phyloP scores from a whole-genome alignment of 92 coral and sea anemone genomes.

The Palythoa caribaeorum region DNA sequence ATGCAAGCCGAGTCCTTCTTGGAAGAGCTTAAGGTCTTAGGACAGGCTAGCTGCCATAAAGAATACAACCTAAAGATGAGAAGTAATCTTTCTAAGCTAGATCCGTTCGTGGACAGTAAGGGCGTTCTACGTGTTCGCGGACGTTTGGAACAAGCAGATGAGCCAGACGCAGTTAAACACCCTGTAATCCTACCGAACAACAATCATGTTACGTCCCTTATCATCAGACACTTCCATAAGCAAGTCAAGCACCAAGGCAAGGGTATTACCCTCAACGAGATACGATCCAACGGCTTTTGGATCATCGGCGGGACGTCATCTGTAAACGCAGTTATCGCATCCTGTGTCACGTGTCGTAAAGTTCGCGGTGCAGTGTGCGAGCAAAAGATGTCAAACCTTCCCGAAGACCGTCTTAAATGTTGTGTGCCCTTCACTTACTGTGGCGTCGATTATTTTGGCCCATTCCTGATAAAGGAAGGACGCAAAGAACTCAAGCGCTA shows the following conservation, averaged over 20 bases:
- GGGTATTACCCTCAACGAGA: conserved; percentile 70
- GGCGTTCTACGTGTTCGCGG: conserved; percentile 72
- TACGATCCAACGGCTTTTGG: conserved; percentile 68
- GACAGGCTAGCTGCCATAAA: neutral
- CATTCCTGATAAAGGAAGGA: conserved; percentile 57
- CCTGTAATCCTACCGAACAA: conserved; percentile 59
- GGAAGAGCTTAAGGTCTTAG: conserved; percentile 30
- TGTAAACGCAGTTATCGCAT: conserved; percentile 24
- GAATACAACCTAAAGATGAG: neutral
- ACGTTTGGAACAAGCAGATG: conserved; percentile 41
- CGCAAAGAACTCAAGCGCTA: conserved; percentile 72
- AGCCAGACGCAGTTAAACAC: conserved; percentile 46
- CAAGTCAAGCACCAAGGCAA: conserved; percentile 55
- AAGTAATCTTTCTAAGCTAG: conserved; percentile 60
- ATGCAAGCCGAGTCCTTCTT: conserved; percentile 30
- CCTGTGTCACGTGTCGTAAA: conserved; percentile 64
- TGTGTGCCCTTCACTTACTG: conserved; percentile 65
- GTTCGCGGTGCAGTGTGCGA: conserved; percentile 48
- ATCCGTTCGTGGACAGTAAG: conserved; percentile 63
- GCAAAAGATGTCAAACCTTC: conserved; percentile 75
- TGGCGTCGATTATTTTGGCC: conserved; percentile 68
- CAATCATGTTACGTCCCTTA: conserved; percentile 48
- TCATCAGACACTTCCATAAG: conserved; percentile 59
- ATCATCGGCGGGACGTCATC: conserved; percentile 67
- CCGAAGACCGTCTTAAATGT: conserved; percentile 59